A percentile compares a stretch with the other conserved stretches of the same genome.
These are phyloP conservation scores for Leptogaster cylindrica DNA, from an alignment of 2,888 invertebrate genomes.

Conservation along the genomic window DNA sequence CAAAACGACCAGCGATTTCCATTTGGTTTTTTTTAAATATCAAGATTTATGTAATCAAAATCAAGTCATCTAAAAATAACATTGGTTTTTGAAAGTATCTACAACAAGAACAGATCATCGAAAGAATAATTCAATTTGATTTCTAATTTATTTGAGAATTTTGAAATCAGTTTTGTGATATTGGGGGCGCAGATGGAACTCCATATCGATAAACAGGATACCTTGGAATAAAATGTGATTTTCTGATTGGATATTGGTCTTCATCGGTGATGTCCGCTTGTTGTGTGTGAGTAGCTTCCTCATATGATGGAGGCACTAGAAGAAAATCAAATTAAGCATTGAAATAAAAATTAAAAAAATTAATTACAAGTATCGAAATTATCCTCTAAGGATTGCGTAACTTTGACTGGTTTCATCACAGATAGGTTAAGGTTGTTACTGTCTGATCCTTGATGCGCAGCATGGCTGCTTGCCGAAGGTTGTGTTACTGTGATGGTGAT, in stretches of 20 bases:
- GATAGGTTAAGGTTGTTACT: neutral
- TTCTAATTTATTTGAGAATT: too few relatives aligned
- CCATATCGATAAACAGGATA: conserved; percentile 60
- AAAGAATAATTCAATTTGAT: too few relatives aligned
- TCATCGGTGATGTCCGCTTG: conserved; percentile 56
- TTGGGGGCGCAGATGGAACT: too few relatives aligned
- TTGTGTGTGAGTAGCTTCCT: conserved; percentile 59
- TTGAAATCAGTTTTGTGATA: too few relatives aligned
- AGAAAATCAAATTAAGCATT: conserved; percentile 5
- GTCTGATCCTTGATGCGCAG: neutral
- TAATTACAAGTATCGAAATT: neutral
- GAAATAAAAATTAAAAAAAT: too few relatives aligned
- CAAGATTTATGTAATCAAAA: too few relatives aligned
- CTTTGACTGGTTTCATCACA: neutral
- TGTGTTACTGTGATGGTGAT: conserved; percentile 50
- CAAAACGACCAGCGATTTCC: too few relatives aligned
- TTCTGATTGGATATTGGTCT: conserved; percentile 51
- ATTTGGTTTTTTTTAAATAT: too few relatives aligned
- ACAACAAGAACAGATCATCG: too few relatives aligned
- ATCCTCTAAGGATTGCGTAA: too few relatives aligned
- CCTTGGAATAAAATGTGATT: conserved; percentile 56
- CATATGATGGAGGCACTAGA: conserved; percentile 60
- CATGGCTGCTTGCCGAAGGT: conserved; percentile 42
- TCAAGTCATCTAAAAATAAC: too few relatives aligned
- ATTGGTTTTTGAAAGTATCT: too few relatives aligned